Percentiles rank a stretch among this genome's conserved stretches.
phyloP scores from a whole-genome alignment of 1,140 invertebrate genomes.

The Ceratina calcarata region DNA sequence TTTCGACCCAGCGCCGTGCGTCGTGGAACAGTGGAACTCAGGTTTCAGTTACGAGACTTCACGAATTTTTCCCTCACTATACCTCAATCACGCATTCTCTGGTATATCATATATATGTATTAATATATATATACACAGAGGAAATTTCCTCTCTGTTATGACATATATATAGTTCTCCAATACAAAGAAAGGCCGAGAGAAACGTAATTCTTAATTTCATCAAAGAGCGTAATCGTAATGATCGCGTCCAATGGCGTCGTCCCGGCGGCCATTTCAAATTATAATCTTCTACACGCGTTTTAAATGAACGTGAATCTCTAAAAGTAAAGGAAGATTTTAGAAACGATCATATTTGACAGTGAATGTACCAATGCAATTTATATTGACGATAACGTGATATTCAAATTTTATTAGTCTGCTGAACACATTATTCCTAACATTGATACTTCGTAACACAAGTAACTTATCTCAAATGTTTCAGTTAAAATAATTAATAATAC shows the following conservation, averaged over 20 bases:
- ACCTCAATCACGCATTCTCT: too few species aligned
- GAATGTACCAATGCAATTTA: conserved; percentile 2
- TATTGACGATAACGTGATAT: conserved; percentile 11
- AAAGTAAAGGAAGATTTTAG: not conserved
- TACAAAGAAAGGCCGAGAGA: too few species aligned
- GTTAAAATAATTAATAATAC: conserved; percentile 25
- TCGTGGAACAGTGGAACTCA: too few species aligned
- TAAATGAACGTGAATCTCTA: conserved; percentile 6
- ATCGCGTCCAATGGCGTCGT: not conserved
- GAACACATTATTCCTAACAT: conserved; percentile 24
- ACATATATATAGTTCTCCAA: too few species aligned
- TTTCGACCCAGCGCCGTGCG: too few species aligned
- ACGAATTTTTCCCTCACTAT: too few species aligned
- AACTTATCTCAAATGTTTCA: conserved; percentile 12
- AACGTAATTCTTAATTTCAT: not conserved
- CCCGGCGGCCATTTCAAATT: too few species aligned
- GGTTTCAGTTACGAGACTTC: too few species aligned
- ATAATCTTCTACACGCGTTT: not conserved
- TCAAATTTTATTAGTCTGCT: conserved; percentile 37
- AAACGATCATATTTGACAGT: conserved; percentile 12
- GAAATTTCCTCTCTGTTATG: too few species aligned
- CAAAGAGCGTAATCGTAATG: conserved; percentile 1
- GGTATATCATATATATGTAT: too few species aligned
- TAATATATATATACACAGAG: too few species aligned
- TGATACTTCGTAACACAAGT: conserved; percentile 18